A percentile compares a stretch with the other conserved stretches of the same genome.
phyloP scores from a whole-genome alignment of 2,113 vertebrate genomes.

The Gymnobelideus leadbeateri region DNA sequence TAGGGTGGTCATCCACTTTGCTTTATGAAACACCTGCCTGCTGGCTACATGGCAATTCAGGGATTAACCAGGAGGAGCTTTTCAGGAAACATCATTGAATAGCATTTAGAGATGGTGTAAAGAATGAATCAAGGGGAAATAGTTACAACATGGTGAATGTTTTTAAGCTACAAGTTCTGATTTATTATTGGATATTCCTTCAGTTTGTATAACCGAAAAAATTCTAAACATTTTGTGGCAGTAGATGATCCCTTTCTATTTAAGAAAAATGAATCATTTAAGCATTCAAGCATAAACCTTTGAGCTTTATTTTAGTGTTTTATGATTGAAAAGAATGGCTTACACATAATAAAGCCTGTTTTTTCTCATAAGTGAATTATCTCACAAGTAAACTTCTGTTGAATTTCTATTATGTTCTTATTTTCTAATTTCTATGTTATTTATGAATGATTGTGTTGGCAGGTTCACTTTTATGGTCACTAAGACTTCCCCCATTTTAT shows the following conservation, averaged over 20 bases:
- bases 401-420: slow-evolving; percentile 22
- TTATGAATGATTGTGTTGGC: slow-evolving; percentile 46
- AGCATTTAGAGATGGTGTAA: rapidly evolving
- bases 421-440: slow-evolving; percentile 7
- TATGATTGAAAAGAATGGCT: neutral
- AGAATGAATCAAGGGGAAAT: neutral
- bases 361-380: slow-evolving; percentile 37
- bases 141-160: neutral
- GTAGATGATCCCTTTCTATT: slow-evolving; percentile 1
- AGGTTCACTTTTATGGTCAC: slow-evolving; percentile 19
- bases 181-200: neutral
- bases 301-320: neutral
- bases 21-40: neutral
- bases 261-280: neutral
- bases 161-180: neutral
- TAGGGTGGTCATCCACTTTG: neutral
- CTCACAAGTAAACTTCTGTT: slow-evolving; percentile 30
- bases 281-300: slow-evolving; percentile 23
- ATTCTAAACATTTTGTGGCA: slow-evolving; percentile 17
- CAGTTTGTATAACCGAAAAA: neutral
- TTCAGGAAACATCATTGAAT: neutral
- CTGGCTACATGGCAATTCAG: neutral
- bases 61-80: neutral
- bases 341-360: slow-evolving; percentile 40
- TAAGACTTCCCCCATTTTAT: slow-evolving; percentile 27